Conservation (phyloP, 2,888 invertebrate species). For the Seira sanloemensis region DNA sequence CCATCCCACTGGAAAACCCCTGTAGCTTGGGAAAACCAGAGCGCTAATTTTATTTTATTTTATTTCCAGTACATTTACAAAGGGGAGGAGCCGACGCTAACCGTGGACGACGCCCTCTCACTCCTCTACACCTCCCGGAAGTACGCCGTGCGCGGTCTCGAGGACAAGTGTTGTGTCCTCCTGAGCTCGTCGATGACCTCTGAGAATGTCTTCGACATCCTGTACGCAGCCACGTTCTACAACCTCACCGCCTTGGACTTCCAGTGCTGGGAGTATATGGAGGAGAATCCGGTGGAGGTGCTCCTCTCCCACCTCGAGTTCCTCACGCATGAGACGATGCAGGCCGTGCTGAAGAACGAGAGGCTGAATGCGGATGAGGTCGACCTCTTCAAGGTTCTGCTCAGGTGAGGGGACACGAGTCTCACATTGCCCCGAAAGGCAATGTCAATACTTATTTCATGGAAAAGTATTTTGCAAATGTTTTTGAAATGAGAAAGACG, state of each 20-base stretch:
- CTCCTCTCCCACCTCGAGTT: slow-evolving; percentile 56
- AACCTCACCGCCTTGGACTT: slow-evolving; percentile 51
- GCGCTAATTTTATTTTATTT: background rate
- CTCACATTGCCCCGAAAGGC: slow-evolving; percentile 20
- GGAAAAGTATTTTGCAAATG: too few species aligned
- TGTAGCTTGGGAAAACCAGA: too few species aligned
- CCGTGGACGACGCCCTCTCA: slow-evolving; percentile 52
- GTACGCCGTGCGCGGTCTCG: slow-evolving; percentile 66
- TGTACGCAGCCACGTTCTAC: slow-evolving; percentile 66
- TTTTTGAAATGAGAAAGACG: too few species aligned
- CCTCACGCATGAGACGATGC: slow-evolving; percentile 59
- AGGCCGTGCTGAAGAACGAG: slow-evolving; percentile 62
- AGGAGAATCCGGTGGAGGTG: slow-evolving; percentile 63
- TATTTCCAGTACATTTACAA: slow-evolving; percentile 63
- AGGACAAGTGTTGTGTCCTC: slow-evolving; percentile 66
- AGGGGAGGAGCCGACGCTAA: slow-evolving; percentile 38
- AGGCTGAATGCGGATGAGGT: slow-evolving; percentile 63
- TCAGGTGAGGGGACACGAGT: slow-evolving; percentile 30
- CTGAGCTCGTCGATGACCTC: slow-evolving; percentile 63
- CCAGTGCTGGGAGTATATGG: slow-evolving; percentile 68
- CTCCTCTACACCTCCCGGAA: slow-evolving; percentile 68
- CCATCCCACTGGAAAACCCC: too few species aligned
- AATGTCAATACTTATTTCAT: background rate
- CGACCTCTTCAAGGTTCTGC: slow-evolving; percentile 63
- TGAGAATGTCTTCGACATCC: slow-evolving; percentile 69